phyloP scores from a whole-genome alignment of 2,113 vertebrate species.

The Tympanuchus pallidicinctus region DNA sequence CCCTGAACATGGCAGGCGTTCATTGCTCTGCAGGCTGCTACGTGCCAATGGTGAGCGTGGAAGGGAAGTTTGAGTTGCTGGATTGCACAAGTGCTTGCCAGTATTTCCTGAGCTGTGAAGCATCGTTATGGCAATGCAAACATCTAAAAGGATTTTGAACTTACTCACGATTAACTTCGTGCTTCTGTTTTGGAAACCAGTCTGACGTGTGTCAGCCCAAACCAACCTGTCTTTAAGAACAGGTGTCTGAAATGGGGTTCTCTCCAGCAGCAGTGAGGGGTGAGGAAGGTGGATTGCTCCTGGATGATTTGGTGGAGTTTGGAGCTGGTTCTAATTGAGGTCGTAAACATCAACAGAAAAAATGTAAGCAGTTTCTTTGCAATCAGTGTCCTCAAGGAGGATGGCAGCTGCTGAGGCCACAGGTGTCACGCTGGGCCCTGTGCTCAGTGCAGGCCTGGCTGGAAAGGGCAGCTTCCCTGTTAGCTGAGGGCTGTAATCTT shows the following conservation, averaged over 20 bases:
- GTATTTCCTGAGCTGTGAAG: neutral
- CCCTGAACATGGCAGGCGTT: neutral
- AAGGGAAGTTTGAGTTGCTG: neutral
- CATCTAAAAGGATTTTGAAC: neutral
- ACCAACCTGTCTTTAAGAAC: rapidly evolving
- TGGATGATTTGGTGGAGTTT: neutral
- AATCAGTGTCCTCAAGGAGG: rapidly evolving
- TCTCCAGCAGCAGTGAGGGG: rapidly evolving
- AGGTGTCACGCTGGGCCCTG: too few species aligned
- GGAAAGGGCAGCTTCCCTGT: neutral
- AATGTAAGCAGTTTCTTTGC: neutral
- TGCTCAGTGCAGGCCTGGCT: neutral
- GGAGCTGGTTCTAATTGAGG: neutral
- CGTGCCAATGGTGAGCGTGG: neutral
- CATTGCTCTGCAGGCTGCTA: neutral
- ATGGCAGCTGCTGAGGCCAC: too few species aligned
- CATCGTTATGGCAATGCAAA: neutral
- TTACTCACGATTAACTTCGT: neutral
- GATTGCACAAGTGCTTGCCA: neutral
- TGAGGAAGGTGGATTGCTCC: neutral
- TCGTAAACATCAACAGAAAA: rapidly evolving
- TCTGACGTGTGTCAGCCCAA: rapidly evolving
- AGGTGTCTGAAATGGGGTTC: neutral
- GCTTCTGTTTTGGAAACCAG: neutral
- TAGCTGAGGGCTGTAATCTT: neutral